Evolutionary conservation across 2,888 invertebrate genomes (phyloP).

Genomic region (Eupithecia subumbrata): DNA sequence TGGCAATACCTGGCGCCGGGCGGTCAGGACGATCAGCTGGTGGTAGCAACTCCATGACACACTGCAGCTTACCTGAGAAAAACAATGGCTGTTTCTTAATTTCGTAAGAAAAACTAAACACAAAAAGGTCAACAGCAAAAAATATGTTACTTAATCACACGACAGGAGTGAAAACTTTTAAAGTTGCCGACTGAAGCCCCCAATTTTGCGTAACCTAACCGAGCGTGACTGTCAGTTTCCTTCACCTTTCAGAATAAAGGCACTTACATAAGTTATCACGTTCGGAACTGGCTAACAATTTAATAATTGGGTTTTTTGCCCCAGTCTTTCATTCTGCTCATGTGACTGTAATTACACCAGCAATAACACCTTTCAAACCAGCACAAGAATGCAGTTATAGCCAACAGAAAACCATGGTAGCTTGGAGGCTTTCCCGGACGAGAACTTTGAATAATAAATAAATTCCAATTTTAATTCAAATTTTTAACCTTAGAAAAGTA

Average conservation of each 20-base stretch:
- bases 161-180: background rate
- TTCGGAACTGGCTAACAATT: background rate
- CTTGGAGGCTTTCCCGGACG: no score
- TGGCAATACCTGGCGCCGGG: conserved; percentile 26
- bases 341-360: background rate
- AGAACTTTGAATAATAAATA: no score
- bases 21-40: conserved; percentile 20
- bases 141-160: background rate
- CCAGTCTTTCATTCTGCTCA: background rate
- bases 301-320: background rate
- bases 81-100: background rate
- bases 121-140: background rate
- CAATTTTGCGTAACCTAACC: background rate
- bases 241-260: background rate
- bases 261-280: background rate
- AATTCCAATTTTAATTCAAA: no score
- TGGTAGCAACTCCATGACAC: conserved; percentile 28
- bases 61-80: conserved; percentile 31
- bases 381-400: no score
- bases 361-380: no score
- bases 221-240: background rate
- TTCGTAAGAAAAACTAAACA: background rate
- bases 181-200: background rate
- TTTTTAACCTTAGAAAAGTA: no score
- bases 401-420: no score